Percentiles rank a stretch among this genome's conserved stretches.
Conservation (phyloP, 2,113 vertebrate genomes). For the Calyptommatus sinebrachiatus region DNA sequence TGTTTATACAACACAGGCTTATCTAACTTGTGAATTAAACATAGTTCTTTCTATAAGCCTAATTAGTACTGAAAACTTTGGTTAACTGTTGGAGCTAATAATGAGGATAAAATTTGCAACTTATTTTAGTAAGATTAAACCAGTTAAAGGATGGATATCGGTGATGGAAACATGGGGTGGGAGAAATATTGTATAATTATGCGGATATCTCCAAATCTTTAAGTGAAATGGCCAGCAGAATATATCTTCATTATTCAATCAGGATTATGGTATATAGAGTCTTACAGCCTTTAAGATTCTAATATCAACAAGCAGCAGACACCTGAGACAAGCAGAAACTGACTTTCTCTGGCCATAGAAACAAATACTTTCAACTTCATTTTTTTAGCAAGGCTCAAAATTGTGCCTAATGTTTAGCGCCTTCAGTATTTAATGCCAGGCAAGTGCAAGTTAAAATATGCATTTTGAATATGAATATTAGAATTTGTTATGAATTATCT, state of each 20-base stretch:
- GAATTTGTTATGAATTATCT: conserved; percentile 14
- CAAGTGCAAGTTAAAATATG: conserved; percentile 23
- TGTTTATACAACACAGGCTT: not conserved
- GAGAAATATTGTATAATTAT: not conserved
- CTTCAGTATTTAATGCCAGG: conserved; percentile 10
- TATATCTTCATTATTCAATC: not conserved
- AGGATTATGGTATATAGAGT: too few species aligned
- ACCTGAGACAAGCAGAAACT: too few species aligned
- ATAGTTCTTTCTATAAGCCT: not conserved
- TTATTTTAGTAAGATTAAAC: not conserved
- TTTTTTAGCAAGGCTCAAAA: not conserved
- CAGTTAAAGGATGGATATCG: not conserved
- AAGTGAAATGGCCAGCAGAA: not conserved
- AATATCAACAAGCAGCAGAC: not conserved
- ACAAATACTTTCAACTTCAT: not conserved
- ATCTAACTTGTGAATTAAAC: not conserved
- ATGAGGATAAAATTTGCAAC: not conserved
- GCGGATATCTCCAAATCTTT: not conserved
- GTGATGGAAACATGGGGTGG: not conserved
- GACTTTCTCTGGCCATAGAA: not conserved
- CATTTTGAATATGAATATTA: not conserved
- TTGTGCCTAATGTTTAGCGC: too few species aligned
- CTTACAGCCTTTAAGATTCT: too few species aligned
- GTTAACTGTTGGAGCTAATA: not conserved
- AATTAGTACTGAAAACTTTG: not conserved